These are phyloP conservation scores for Battus philenor DNA, from an alignment of 1,140 invertebrate species.

Conservation along the genomic window DNA sequence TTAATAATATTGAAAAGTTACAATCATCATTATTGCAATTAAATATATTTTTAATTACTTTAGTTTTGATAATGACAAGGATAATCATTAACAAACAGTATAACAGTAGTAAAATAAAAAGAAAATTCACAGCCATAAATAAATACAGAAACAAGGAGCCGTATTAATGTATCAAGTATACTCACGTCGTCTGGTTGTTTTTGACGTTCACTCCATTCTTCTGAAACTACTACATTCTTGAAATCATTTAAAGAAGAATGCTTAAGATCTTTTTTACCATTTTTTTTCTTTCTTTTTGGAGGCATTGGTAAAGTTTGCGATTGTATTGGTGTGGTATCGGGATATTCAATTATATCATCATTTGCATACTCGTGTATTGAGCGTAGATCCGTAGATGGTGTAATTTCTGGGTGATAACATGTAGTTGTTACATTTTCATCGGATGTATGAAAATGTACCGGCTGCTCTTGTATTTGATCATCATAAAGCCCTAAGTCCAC, in stretches of 20 bases:
- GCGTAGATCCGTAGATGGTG: conserved; percentile 46
- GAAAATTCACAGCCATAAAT: too few species aligned
- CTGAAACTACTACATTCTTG: conserved; percentile 31
- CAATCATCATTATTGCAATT: too few species aligned
- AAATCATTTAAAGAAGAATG: conserved; percentile 62
- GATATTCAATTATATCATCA: conserved; percentile 68
- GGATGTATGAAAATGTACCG: conserved; percentile 26
- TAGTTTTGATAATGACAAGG: too few species aligned
- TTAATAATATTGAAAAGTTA: too few species aligned
- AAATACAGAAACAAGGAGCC: too few species aligned
- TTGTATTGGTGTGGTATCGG: conserved; percentile 56
- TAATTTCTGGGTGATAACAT: conserved; percentile 30
- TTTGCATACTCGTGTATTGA: conserved; percentile 65
- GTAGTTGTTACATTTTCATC: conserved; percentile 21
- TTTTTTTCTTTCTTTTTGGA: conserved; percentile 58
- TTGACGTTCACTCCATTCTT: conserved; percentile 37
- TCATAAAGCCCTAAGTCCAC: conserved; percentile 48
- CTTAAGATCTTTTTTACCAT: conserved; percentile 37
- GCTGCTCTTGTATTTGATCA: conserved; percentile 39
- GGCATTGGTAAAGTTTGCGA: conserved; percentile 69
- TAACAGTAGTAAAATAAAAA: too few species aligned
- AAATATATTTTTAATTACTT: too few species aligned
- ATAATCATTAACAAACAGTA: too few species aligned
- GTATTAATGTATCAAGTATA: too few species aligned
- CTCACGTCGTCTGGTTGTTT: conserved; percentile 59